phyloP scores from a whole-genome alignment of 2,888 invertebrate species.

The Muschampia plurimacula region DNA sequence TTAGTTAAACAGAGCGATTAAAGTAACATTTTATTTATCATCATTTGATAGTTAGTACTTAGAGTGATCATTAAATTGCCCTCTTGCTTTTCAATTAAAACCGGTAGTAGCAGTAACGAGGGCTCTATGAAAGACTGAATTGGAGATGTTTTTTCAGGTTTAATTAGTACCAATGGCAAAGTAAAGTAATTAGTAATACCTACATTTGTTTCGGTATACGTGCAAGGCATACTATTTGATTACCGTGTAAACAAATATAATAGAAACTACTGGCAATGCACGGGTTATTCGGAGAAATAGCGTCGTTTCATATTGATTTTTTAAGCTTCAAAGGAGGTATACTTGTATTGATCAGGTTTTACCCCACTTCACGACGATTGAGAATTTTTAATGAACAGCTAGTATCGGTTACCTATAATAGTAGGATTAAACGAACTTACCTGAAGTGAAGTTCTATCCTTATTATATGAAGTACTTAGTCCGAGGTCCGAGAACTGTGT shows the following conservation, averaged over 20 bases:
- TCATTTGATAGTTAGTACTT: neutral
- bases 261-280: neutral
- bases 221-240: neutral
- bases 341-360: constrained; percentile 16
- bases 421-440: too few species aligned
- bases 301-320: constrained; percentile 23
- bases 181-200: too few species aligned
- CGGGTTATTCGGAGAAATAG: constrained; percentile 13
- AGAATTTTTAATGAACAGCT: constrained; percentile 10
- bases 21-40: neutral
- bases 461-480: too few species aligned
- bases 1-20: too few species aligned
- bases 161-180: neutral
- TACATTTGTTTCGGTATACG: neutral
- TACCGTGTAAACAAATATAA: neutral
- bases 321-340: constrained; percentile 11
- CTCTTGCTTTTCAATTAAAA: constrained; percentile 2
- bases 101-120: neutral
- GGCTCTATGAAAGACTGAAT: neutral
- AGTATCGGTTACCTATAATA: neutral
- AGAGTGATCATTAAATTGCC: neutral
- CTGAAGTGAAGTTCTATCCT: too few species aligned
- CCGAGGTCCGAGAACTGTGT: too few species aligned
- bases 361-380: constrained; percentile 7
- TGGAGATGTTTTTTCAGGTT: neutral